Conservation (phyloP, 2,113 vertebrate species). For the Ancistrus triradiatus region DNA sequence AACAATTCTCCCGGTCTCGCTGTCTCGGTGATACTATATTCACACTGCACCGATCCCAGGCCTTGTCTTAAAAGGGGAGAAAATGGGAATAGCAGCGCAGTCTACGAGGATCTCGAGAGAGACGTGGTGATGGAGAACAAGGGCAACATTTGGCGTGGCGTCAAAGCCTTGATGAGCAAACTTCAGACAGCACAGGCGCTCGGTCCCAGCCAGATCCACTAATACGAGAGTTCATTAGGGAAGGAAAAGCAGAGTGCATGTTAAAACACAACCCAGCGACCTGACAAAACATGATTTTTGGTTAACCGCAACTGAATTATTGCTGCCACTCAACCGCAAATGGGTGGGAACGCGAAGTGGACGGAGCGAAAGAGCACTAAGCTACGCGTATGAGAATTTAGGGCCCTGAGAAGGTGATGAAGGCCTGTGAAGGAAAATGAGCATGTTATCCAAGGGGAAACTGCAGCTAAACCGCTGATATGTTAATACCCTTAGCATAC, state of each 20-base stretch:
- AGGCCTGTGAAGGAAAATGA: neutral
- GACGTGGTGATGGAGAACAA: conserved; percentile 30
- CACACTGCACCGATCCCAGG: conserved; percentile 53
- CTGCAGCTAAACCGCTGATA: neutral
- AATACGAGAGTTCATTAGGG: conserved; percentile 14
- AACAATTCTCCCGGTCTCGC: conserved; percentile 31
- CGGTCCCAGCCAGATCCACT: conserved; percentile 6
- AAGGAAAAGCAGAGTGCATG: neutral
- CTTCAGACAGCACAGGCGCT: conserved; percentile 17
- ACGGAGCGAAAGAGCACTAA: conserved; percentile 7
- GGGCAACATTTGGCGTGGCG: conserved; percentile 58
- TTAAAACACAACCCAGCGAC: conserved; percentile 12
- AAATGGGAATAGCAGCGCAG: conserved; percentile 68
- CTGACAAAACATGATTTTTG: conserved; percentile 36
- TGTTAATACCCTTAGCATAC: neutral
- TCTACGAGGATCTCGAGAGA: conserved; percentile 21
- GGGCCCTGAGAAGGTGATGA: neutral
- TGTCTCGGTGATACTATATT: conserved; percentile 49
- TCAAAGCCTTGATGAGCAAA: conserved; percentile 48
- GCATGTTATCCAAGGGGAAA: neutral
- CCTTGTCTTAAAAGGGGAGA: conserved; percentile 49
- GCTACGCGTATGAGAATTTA: conserved; percentile 3
- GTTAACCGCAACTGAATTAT: conserved; percentile 42
- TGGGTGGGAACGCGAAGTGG: neutral
- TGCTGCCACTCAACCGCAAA: conserved; percentile 23